These are phyloP conservation scores for Galeopsomyia nigrocyanea DNA, from an alignment of 2,888 invertebrate genomes.

Conservation along the genomic window DNA sequence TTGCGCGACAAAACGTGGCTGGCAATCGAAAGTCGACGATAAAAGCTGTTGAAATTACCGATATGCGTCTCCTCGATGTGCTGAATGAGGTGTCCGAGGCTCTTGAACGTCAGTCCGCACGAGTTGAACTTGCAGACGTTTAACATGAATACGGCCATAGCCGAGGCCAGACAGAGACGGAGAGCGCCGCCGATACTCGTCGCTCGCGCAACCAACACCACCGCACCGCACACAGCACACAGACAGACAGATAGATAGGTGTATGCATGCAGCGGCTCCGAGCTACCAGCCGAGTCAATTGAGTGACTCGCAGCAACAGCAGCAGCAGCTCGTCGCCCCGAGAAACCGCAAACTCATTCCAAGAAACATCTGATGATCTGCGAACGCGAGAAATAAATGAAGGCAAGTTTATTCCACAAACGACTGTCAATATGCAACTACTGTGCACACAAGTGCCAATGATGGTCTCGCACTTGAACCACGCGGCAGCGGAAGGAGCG, in stretches of 20 bases:
- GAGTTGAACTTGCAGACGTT: slow-evolving; percentile 91
- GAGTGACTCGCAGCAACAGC: neutral
- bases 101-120: slow-evolving; percentile 87
- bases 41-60: slow-evolving; percentile 71
- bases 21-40: neutral
- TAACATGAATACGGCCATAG: slow-evolving; percentile 91
- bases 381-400: slow-evolving; percentile 18
- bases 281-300: slow-evolving; percentile 6
- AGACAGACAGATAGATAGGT: neutral
- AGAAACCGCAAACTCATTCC: neutral
- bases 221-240: too few species aligned
- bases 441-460: neutral
- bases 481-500: neutral
- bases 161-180: slow-evolving; percentile 47
- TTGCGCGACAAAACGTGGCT: slow-evolving; percentile 1
- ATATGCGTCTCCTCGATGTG: slow-evolving; percentile 92
- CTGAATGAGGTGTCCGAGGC: slow-evolving; percentile 84
- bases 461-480: slow-evolving; percentile 19
- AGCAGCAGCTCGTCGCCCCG: slow-evolving; percentile 10
- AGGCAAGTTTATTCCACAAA: neutral
- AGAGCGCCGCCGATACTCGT: neutral
- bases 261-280: slow-evolving; percentile 22
- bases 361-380: neutral
- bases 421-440: too few species aligned
- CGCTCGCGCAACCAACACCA: too few species aligned